A percentile compares a stretch with the other conserved stretches of the same genome.
These are phyloP conservation scores for Thamnophis sirtalis DNA, from an alignment of 2,113 vertebrate species.

Conservation along the genomic window DNA sequence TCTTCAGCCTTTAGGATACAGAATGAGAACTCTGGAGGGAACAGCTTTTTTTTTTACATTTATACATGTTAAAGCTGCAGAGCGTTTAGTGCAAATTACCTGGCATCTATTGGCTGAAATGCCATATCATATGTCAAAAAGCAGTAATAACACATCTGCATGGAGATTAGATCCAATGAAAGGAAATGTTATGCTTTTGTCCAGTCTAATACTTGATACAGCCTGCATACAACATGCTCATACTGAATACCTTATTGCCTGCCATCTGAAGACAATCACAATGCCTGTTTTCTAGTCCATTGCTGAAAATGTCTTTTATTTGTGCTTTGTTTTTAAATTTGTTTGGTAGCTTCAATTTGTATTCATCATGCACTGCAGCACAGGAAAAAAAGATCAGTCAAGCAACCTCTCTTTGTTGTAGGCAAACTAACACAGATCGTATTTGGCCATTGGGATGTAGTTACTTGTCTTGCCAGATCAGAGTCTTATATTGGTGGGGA, in stretches of 20 bases:
- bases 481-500: slow-evolving; percentile 98
- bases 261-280: not conserved
- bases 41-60: not conserved
- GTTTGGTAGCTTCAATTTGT: not conserved
- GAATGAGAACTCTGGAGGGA: not conserved
- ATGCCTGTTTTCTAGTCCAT: not conserved
- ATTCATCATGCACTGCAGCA: not conserved
- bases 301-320: not conserved
- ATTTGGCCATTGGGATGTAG: slow-evolving; percentile 98
- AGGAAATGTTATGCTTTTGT: not conserved
- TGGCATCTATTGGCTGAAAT: not conserved
- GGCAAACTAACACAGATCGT: slow-evolving; percentile 98
- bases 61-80: not conserved
- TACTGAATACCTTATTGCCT: not conserved
- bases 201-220: not conserved
- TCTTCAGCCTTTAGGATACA: not conserved
- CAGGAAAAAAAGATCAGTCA: not conserved
- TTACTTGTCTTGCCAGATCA: slow-evolving; percentile 92
- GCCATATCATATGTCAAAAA: not conserved
- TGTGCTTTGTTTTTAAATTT: not conserved
- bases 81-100: slow-evolving; percentile 8
- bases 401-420: slow-evolving; percentile 52
- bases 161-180: not conserved
- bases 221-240: not conserved
- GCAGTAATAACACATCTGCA: not conserved